A percentile compares a stretch with the other conserved stretches of the same genome.
These are phyloP conservation scores for Toxonevra muliebris DNA, from an alignment of 2,888 invertebrate species.

Conservation along the genomic window DNA sequence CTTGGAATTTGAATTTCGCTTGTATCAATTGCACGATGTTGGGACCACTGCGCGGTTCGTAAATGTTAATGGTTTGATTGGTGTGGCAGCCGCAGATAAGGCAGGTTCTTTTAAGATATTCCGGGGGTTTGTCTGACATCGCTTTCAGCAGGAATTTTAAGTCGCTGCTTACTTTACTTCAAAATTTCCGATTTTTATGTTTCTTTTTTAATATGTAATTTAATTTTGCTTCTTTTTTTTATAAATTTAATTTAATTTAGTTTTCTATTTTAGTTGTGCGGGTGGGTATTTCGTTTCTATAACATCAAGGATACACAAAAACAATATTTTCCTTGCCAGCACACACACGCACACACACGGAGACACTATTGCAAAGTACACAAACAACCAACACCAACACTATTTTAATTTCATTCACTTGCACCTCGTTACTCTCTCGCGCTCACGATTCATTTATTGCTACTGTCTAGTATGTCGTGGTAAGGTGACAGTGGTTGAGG, in stretches of 20 bases:
- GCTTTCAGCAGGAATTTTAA: conserved; percentile 49
- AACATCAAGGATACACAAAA: conserved; percentile 42
- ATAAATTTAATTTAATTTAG: no score
- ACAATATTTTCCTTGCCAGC: no score
- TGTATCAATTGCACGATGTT: conserved; percentile 64
- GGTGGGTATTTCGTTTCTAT: conserved; percentile 36
- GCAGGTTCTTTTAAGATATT: conserved; percentile 64
- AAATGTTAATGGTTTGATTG: conserved; percentile 63
- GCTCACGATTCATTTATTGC: neutral
- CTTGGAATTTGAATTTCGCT: conserved; percentile 65
- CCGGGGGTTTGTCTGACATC: conserved; percentile 54
- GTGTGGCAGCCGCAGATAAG: conserved; percentile 65
- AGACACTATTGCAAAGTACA: conserved; percentile 13
- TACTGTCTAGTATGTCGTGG: no score
- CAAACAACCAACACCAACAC: no score
- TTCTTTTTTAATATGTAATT: conserved; percentile 7
- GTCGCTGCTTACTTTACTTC: conserved; percentile 20
- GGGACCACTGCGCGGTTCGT: conserved; percentile 64
- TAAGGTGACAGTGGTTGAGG: conserved; percentile 12
- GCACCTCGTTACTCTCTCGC: conserved; percentile 1
- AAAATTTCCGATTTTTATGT: neutral
- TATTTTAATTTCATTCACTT: conserved; percentile 23
- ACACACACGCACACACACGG: conserved; percentile 22
- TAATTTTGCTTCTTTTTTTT: neutral
- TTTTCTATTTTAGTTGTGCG: neutral